Conservation (phyloP, 2,888 invertebrate species). For the Chloroclystis v-ata region DNA sequence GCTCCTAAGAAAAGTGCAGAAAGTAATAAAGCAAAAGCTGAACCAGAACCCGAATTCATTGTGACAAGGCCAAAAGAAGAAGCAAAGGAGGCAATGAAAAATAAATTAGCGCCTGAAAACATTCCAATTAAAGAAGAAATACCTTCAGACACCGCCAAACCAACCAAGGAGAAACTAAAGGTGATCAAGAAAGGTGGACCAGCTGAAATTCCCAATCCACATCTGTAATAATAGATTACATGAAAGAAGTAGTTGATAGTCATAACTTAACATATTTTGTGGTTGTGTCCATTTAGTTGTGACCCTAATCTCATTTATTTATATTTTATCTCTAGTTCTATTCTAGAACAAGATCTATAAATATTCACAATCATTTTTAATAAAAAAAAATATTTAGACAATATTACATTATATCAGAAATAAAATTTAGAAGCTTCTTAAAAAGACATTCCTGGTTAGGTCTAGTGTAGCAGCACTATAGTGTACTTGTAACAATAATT, state of each 20-base stretch:
- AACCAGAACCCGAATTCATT: slow-evolving; percentile 23
- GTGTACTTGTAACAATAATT: slow-evolving; percentile 1
- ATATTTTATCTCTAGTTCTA: too few relatives aligned
- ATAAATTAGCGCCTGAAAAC: slow-evolving; percentile 39
- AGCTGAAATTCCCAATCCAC: slow-evolving; percentile 63
- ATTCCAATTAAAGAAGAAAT: slow-evolving; percentile 77
- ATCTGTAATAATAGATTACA: slow-evolving; percentile 34
- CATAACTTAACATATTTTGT: slow-evolving; percentile 10
- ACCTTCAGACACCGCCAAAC: slow-evolving; percentile 72
- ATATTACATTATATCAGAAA: too few relatives aligned
- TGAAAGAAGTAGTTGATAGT: slow-evolving; percentile 8
- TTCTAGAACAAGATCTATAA: too few relatives aligned
- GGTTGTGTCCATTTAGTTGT: slow-evolving; percentile 30
- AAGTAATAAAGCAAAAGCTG: slow-evolving; percentile 24
- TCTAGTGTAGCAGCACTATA: too few relatives aligned
- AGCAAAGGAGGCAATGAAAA: slow-evolving; percentile 14
- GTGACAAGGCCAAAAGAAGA: slow-evolving; percentile 22
- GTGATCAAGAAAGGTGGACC: slow-evolving; percentile 79
- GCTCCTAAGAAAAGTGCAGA: slow-evolving; percentile 24
- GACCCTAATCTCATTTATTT: slow-evolving; percentile 23
- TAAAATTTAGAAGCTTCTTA: too few relatives aligned
- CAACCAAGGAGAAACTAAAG: slow-evolving; percentile 75
- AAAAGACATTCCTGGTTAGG: too few relatives aligned
- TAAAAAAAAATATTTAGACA: too few relatives aligned
- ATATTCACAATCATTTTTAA: too few relatives aligned